Percentiles rank a stretch among this genome's conserved stretches.
Conservation (phyloP, 2,888 invertebrate genomes). For the Tenthredo mesomela region DNA sequence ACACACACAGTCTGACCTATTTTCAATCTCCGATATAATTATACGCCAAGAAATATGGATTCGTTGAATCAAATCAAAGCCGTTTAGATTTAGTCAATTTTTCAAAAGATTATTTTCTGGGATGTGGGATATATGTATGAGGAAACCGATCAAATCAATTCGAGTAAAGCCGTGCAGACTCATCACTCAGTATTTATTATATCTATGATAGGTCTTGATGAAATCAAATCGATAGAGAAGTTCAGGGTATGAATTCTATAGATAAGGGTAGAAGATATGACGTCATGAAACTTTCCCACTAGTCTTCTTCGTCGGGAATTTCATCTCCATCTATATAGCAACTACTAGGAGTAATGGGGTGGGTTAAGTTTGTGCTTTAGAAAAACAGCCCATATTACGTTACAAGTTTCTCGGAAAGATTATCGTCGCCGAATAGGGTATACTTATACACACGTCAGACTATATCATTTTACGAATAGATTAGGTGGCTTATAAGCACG, state of each 20-base stretch:
- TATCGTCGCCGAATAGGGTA: neutral
- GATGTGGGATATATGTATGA: neutral
- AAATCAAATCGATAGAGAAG: constrained; percentile 17
- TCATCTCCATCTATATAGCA: neutral
- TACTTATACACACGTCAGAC: too few relatives aligned
- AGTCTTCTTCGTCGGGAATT: constrained; percentile 6
- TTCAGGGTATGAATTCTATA: neutral
- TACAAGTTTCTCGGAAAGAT: constrained; percentile 36
- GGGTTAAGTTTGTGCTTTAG: neutral
- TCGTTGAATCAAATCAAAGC: neutral
- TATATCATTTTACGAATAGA: constrained; percentile 32
- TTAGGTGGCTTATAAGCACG: neutral
- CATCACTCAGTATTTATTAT: neutral
- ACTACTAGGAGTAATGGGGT: neutral
- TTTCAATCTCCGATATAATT: neutral
- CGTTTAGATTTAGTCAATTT: neutral
- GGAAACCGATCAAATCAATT: neutral
- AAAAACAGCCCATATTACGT: neutral
- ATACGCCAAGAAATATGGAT: neutral
- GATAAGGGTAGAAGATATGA: neutral
- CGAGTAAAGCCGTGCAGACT: neutral
- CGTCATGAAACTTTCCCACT: constrained; percentile 40
- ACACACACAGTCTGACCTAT: neutral
- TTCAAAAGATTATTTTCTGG: neutral
- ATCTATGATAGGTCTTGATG: neutral